phyloP scores from a whole-genome alignment of 1,140 invertebrate genomes.

The Caenorhabditis tropicalis region DNA sequence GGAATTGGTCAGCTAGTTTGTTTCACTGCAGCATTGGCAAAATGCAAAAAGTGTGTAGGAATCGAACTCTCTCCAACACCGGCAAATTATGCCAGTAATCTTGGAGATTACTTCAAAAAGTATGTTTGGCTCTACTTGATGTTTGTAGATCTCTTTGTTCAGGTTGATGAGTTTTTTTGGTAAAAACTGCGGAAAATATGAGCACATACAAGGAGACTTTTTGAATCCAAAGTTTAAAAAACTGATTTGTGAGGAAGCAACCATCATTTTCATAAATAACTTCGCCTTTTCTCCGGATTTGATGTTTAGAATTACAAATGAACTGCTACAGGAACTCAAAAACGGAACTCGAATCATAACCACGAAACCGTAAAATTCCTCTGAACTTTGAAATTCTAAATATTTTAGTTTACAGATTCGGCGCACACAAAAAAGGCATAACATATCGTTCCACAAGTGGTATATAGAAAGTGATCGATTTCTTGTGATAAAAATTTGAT shows the following conservation, averaged over 20 bases:
- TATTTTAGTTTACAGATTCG: neutral
- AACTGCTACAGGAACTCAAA: constrained; percentile 65
- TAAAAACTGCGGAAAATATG: constrained; percentile 62
- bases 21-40: constrained; percentile 14
- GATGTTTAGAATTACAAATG: constrained; percentile 65
- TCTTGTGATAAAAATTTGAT: too few relatives aligned
- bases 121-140: neutral
- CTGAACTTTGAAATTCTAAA: neutral
- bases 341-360: constrained; percentile 64
- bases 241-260: constrained; percentile 69
- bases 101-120: constrained; percentile 46
- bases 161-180: constrained; percentile 69
- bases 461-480: neutral
- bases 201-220: constrained; percentile 66
- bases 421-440: neutral
- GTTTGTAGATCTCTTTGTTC: neutral
- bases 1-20: constrained; percentile 50
- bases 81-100: constrained; percentile 61
- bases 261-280: constrained; percentile 72
- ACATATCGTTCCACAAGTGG: neutral
- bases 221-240: constrained; percentile 64
- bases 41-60: constrained; percentile 61
- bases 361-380: constrained; percentile 62
- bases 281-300: constrained; percentile 68
- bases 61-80: constrained; percentile 68